phyloP scores from a whole-genome alignment of 2,888 invertebrate genomes.

The Parasteatoda lunata region DNA sequence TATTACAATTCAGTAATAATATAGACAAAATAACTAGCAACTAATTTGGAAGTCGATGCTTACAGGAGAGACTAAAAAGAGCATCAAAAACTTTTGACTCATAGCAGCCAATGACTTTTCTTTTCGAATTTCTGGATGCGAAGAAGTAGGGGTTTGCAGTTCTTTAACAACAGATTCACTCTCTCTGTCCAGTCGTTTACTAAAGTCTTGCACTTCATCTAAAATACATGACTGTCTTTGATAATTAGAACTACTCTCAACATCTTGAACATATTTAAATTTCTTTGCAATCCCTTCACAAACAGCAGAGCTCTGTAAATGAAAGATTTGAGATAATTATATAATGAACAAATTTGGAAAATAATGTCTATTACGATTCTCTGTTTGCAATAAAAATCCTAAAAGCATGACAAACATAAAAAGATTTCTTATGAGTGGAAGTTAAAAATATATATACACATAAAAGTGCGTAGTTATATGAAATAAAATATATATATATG shows the following conservation, averaged over 20 bases:
- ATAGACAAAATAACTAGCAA: not conserved
- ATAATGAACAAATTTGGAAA: no score
- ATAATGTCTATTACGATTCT: no score
- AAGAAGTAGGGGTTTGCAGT: not conserved
- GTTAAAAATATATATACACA: no score
- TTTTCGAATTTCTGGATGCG: constrained; percentile 73
- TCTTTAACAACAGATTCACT: not conserved
- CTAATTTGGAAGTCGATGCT: constrained; percentile 38
- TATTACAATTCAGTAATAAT: not conserved
- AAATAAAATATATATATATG: no score
- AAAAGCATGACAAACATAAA: no score
- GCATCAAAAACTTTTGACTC: constrained; percentile 83
- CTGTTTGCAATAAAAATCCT: no score
- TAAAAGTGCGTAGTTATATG: no score
- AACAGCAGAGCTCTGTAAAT: constrained; percentile 10
- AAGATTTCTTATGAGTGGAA: no score
- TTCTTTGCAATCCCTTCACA: constrained; percentile 36
- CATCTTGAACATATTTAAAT: constrained; percentile 38
- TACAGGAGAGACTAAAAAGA: constrained; percentile 82
- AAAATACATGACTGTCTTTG: constrained; percentile 41
- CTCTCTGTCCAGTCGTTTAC: not conserved
- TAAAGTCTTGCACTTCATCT: constrained; percentile 46
- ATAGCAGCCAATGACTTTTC: constrained; percentile 82
- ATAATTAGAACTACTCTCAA: not conserved
- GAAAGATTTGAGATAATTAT: not conserved